A percentile compares a stretch with the other conserved stretches of the same genome.
Conservation (phyloP, 1,140 invertebrate species). For the Eurosta solidaginis region DNA sequence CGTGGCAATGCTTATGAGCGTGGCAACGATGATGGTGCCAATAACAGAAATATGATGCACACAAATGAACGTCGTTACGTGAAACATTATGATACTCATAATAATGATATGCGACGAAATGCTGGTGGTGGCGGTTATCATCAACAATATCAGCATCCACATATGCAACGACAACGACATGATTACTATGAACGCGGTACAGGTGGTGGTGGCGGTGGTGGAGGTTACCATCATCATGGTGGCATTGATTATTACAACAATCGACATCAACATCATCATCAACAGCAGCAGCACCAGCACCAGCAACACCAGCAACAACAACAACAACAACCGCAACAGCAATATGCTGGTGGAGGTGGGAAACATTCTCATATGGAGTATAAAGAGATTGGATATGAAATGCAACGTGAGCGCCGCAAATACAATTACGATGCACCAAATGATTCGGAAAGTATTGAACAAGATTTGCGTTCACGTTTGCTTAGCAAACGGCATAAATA, state of each 20-base stretch:
- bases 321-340: conserved; percentile 13
- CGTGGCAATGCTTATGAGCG: conserved; percentile 43
- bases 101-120: conserved; percentile 12
- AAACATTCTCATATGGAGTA: not conserved
- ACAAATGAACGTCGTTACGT: conserved; percentile 32
- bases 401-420: conserved; percentile 38
- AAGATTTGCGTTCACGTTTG: conserved; percentile 75
- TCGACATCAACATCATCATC: conserved; percentile 27
- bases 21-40: conserved; percentile 25
- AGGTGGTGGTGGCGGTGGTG: not conserved
- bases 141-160: conserved; percentile 41
- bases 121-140: conserved; percentile 34
- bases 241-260: conserved; percentile 21
- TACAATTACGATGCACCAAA: conserved; percentile 43
- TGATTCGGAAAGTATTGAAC: conserved; percentile 61
- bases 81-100: conserved; percentile 34
- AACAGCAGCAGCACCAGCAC: not conserved
- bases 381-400: conserved; percentile 36
- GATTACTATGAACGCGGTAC: conserved; percentile 45
- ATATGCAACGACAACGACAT: conserved; percentile 40
- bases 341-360: not conserved
- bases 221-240: conserved; percentile 42
- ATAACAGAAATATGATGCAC: conserved; percentile 54
- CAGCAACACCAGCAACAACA: not conserved
- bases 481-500: conserved; percentile 67